Percentiles rank a stretch among this genome's conserved stretches.
Conservation (phyloP, 2,888 invertebrate species). For the Herminia tarsipennalis region DNA sequence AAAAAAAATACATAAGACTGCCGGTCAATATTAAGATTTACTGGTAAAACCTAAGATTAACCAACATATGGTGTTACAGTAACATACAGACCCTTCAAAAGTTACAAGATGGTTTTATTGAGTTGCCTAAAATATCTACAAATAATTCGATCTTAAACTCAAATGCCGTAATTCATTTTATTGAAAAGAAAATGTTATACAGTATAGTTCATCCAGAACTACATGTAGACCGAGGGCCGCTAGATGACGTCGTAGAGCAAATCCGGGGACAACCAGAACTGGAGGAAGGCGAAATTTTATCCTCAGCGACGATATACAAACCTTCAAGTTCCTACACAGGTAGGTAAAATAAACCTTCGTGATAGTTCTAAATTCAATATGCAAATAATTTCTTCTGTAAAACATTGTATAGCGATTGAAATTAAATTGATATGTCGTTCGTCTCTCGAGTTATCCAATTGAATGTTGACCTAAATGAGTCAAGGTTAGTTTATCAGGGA, state of each 20-base stretch:
- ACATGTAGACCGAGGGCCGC: constrained; percentile 73
- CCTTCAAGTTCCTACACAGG: constrained; percentile 67
- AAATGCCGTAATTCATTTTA: neutral
- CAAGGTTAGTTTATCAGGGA: constrained; percentile 40
- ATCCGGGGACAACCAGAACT: constrained; percentile 77
- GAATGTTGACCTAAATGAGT: constrained; percentile 25
- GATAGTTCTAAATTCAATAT: constrained; percentile 3
- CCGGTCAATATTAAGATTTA: too few relatives aligned
- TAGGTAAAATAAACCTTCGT: constrained; percentile 28
- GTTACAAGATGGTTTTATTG: too few relatives aligned
- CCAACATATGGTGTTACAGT: too few relatives aligned
- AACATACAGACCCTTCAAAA: too few relatives aligned
- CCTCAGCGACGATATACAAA: constrained; percentile 70
- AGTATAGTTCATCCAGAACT: constrained; percentile 69
- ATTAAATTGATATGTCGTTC: too few relatives aligned
- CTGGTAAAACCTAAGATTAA: too few relatives aligned
- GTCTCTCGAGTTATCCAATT: constrained; percentile 32
- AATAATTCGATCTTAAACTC: neutral
- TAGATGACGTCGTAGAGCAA: constrained; percentile 79
- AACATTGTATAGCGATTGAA: too few relatives aligned
- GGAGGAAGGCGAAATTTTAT: constrained; percentile 78
- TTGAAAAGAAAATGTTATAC: constrained; percentile 4
- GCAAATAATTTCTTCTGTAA: too few relatives aligned
- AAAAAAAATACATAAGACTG: too few relatives aligned
- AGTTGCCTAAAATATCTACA: too few relatives aligned